phyloP scores from a whole-genome alignment of 2,797 vertebrate species.

The Syndactyla subalaris region DNA sequence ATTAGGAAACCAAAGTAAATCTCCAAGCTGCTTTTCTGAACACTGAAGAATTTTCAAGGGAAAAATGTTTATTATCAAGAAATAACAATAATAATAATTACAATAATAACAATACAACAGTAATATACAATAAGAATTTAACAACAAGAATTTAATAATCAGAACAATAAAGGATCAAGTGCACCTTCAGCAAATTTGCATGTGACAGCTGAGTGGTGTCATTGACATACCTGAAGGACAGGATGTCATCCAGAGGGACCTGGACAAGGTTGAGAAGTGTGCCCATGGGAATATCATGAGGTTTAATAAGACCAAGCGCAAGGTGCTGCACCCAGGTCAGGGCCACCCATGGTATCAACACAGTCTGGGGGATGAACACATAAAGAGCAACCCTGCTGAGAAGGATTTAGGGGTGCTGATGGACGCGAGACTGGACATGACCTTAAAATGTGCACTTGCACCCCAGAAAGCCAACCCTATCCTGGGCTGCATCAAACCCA shows the following conservation, averaged over 20 bases:
- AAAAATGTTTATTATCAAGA: not conserved
- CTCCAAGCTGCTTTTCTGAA: not conserved
- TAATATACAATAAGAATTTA: not conserved
- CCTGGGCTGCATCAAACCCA: not conserved
- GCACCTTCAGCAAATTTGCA: not conserved
- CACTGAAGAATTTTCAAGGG: not conserved
- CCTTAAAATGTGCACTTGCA: no score
- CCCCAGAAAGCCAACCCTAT: not conserved
- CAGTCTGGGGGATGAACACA: not conserved
- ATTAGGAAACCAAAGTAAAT: not conserved
- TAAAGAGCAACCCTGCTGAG: not conserved
- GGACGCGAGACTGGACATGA: not conserved
- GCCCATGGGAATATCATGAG: not conserved
- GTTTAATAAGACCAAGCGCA: not conserved
- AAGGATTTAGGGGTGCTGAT: not conserved
- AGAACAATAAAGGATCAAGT: not conserved
- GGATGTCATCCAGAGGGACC: not conserved
- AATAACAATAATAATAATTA: not conserved
- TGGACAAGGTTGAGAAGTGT: not conserved
- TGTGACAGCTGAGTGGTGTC: not conserved
- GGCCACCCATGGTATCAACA: not conserved
- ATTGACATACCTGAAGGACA: not conserved
- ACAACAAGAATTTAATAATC: not conserved
- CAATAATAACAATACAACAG: not conserved
- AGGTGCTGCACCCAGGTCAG: not conserved